Evolutionary conservation across 2,888 invertebrate species (phyloP), one percentile per base, ranked within the genome.

Genomic region (Campoletis raptor): DNA sequence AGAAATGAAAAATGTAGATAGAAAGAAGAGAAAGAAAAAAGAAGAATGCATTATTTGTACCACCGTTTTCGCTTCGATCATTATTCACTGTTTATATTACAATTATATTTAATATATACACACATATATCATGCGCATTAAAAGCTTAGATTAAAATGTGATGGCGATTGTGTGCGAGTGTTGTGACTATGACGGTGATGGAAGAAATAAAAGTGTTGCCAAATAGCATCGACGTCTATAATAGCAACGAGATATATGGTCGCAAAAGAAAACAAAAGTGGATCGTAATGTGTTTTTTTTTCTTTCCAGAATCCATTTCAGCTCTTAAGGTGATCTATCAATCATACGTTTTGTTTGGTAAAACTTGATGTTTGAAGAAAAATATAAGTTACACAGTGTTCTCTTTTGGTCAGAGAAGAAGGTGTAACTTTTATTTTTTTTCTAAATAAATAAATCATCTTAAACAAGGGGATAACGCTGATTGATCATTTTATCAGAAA

Each of bases 181-280:
- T 42, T 73, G 73, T 66, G 74, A 67, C 61, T 64, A 48, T 54
- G 72, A 61, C 18, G 78, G 83, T 78, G 78, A 83, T 72, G 78
- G 72, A 64, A 83, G 54, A 70, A 85, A 82, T 79, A 82, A 79
- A 85, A 82, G 76, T 83, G 85, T 85, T 85, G 85, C 85, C 85
- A 83, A 85, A 85, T 78, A 76, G 66, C 77, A n/a, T 66, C 76
- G 80, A 64, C 45, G 37, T 76, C 40, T 82, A 45, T 24, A 37
- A 76, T 36, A 77, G 66, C 81, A 66, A 54, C 64, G 18, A 37
- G 30, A 42, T 21, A 42, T 21, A 57, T 21, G 45, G n/a, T 42
- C n/a, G n/a, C 21, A 12, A 52, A 10, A 45, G 15, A 64, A 52
- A 52, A 18, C 0, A 66, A 67, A 67, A 64, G 37, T 54, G 7